Base-by-base conservation (phyloP, 2,113 vertebrate species). In the Astatotilapia flaviijosephi region DNA sequence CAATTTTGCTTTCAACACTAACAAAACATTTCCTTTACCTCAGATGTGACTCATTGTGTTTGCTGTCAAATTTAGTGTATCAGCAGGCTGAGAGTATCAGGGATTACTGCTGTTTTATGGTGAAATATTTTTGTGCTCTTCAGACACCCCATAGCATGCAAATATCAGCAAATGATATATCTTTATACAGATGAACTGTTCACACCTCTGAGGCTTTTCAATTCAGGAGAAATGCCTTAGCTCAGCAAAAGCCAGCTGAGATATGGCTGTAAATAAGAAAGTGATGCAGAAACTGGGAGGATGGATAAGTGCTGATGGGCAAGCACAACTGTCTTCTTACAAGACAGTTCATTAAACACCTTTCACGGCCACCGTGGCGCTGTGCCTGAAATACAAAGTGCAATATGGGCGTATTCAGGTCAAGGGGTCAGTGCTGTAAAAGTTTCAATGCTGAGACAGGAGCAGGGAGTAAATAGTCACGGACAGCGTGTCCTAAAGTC, bases 331-430 rank as follows among this genome's bases (percentile, higher is more conserved):
- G 21, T 79, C 88, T 82, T 55, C 91, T 84, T 88, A 79, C 86
- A 90, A 92, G 92, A 88, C 92, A 94, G 88, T 95, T 95, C 92
- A 95, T 96, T 94, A 95, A 93, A 93, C 89, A 91, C 89, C 89
- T 89, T 85, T 94, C 91, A 85, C 82, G 33, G 84, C 79, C 73
- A 42, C 42, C 5, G 6, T 70, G 84, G 88, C 60, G 19, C 86
- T 53, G 42, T 62, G 87, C 86, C 83, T 81, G 83, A 82, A 93
- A 89, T 85, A 83, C 92, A 88, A 93, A 89, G 81, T 86, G 83
- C 45, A 49, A 86, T 89, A 88, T 89, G 89, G 91, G 89, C 58
- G 58, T 31, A 28, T 35, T 55, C 62, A 35, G 91, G 94, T 94
- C 93, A 95, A 21, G 19, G 58, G 94, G 91, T 93, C 88, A 86